Evolutionary conservation across 2,888 invertebrate species (phyloP).

Genomic region (Sussaba pulchella): DNA sequence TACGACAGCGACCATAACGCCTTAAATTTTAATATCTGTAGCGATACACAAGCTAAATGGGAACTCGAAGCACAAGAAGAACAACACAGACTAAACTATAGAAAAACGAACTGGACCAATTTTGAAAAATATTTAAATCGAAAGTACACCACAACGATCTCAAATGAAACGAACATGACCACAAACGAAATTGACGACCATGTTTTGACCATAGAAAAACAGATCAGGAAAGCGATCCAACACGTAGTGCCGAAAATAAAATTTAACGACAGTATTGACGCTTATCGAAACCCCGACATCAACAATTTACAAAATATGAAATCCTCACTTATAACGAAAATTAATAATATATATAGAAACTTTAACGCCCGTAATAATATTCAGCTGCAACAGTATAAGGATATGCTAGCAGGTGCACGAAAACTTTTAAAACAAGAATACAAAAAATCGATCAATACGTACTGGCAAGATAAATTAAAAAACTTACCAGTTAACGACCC

Average conservation of each 20-base stretch:
- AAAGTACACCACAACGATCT: background rate
- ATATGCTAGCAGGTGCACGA: background rate
- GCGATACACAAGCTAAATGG: background rate
- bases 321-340: background rate
- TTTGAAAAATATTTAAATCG: background rate
- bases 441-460: conserved; percentile 17
- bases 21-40: background rate
- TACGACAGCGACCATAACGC: conserved; percentile 34
- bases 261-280: conserved; percentile 2
- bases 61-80: conserved; percentile 16
- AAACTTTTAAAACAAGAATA: conserved; percentile 21
- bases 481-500: conserved; percentile 16
- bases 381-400: background rate
- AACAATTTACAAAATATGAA: conserved; percentile 18
- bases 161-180: background rate
- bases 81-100: conserved; percentile 11
- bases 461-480: conserved; percentile 16
- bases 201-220: background rate
- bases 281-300: background rate
- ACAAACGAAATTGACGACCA: background rate
- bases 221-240: background rate
- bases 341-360: background rate
- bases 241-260: background rate
- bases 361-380: background rate
- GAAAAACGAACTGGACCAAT: conserved; percentile 16